Base-by-base conservation (phyloP, 2,888 invertebrate genomes). In the Nemoura dubitans region DNA sequence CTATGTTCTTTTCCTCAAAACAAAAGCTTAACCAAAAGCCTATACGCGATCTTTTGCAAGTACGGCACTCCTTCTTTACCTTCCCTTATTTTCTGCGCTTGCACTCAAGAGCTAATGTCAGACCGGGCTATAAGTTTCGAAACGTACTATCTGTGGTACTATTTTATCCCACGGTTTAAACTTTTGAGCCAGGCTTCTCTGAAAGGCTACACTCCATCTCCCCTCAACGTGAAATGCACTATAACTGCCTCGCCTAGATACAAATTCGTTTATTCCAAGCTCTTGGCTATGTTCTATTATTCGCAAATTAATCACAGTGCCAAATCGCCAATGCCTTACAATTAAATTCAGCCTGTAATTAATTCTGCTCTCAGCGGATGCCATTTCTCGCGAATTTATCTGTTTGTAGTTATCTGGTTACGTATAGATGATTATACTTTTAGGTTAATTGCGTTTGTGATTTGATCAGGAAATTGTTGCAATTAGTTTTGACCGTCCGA, bases 391-490 rank as follows among this genome's bases (percentile, higher is more conserved):
- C 0, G 7, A 78, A 78, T 78, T 78, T 78, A 78, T 78, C 78
- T 78, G 78, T 78, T 78, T 26, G 78, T 28, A 78, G 78, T 78
- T 78, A 36, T 36, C n/a, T 26, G 78, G 78, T 59, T 7, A 26
- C 21, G 78, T 78, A 21, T 3, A 78, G 78, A 78, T 78, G 28
- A 78, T 78, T 28, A 78, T 78, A 26, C 78, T 78, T 78, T 78
- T 78, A 78, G 78, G 59, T 78, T 78, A 78, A 78, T 78, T 78
- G 78, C 78, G 59, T 28, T 78, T 6, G 78, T 28, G 78, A 78
- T 78, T 78, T 78, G 78, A 78, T 78, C 25, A 26, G 78, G 78
- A 78, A 78, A 78, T 78, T 28, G 26, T n/a, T 6, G 10, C 26
- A 78, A 78, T 78, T 78, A 78, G 78, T 27, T 78, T 26, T 14